Evolutionary conservation across 2,113 vertebrate species (phyloP).

Genomic region (Marcusenius ussheri): DNA sequence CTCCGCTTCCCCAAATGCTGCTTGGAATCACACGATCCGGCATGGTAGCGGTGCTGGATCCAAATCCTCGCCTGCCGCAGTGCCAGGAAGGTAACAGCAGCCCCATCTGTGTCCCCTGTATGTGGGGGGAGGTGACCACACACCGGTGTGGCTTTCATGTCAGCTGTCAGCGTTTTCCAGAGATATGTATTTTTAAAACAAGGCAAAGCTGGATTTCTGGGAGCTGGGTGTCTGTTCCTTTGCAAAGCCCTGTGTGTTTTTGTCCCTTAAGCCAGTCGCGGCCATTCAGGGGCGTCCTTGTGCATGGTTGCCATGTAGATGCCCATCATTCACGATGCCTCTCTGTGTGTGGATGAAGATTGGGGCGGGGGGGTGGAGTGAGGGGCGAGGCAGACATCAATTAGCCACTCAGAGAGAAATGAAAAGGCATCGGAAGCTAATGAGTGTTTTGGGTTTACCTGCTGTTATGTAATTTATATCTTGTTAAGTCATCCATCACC

Average conservation of each 20-base stretch:
- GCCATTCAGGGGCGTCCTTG: not conserved
- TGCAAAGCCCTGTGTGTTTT: not conserved
- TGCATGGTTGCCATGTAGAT: not conserved
- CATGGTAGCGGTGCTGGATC: not conserved
- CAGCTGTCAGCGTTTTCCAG: not conserved
- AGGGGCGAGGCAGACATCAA: constrained; percentile 51
- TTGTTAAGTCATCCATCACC: constrained; percentile 55
- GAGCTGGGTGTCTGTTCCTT: not conserved
- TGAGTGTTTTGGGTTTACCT: constrained; percentile 55
- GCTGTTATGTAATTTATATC: constrained; percentile 54
- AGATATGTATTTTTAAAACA: not conserved
- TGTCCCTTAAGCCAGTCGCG: not conserved
- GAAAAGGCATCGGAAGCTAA: constrained; percentile 53
- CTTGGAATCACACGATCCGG: not conserved
- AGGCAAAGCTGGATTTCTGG: not conserved
- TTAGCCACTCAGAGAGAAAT: constrained; percentile 55
- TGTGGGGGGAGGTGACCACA: not conserved
- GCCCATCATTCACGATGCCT: not conserved
- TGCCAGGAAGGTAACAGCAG: not conserved
- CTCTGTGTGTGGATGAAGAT: constrained; percentile 27
- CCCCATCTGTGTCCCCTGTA: not conserved
- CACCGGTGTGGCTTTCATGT: not conserved
- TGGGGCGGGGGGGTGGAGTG: constrained; percentile 34
- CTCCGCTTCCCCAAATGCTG: not conserved
- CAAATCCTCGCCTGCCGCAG: not conserved